Base-by-base conservation (phyloP, 2,888 invertebrate genomes). In the Stenchaetothrips biformis region DNA sequence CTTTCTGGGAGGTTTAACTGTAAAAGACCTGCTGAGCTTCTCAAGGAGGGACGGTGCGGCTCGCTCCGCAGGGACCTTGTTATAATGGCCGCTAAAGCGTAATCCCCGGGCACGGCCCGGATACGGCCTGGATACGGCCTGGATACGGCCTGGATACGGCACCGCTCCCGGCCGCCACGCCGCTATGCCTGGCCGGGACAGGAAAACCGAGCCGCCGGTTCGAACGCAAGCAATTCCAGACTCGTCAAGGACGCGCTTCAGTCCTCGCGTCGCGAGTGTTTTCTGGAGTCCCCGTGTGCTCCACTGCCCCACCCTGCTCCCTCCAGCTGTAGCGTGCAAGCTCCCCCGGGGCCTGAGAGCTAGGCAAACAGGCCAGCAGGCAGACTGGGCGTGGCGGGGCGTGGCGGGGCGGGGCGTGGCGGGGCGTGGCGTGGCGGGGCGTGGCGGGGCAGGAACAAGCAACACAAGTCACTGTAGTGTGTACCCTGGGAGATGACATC, bases 401-500 rank as follows among this genome's bases (percentile, higher is more conserved):
- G 67, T 7, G 21, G 67, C 21, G n/a, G n/a, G 9, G 67, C 67
- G 4, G 21, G 6, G 21, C 7, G 62, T 7, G 7, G 62, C 62
- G 9, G 62, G 9, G 21, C 21, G 67, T 7, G 25, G 25, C 21
- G 25, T 2, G 7, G 67, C 9, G 9, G 67, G 21, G 21, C n/a
- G 67, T 21, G 21, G 67, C 53, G 9, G 53, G 13, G 9, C 16
- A 2, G 53, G 53, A 16, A 37, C 11, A 25, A 7, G 67, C 67
- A 25, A 74, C 67, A 74, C 67, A 74, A 74, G 67, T 74, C 67
- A 11, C 67, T 74, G 25, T 74, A 25, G 67, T 74, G 67, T 74
- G 67, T 74, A 74, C 67, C 67, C 67, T 74, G 67, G 25, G 67
- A 74, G 67, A 74, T 74, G 67, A 74, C 67, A 74, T 74, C 67